These are phyloP conservation scores for Manis pentadactyla DNA, from an alignment of 2,797 vertebrate genomes.

Conservation along the genomic window DNA sequence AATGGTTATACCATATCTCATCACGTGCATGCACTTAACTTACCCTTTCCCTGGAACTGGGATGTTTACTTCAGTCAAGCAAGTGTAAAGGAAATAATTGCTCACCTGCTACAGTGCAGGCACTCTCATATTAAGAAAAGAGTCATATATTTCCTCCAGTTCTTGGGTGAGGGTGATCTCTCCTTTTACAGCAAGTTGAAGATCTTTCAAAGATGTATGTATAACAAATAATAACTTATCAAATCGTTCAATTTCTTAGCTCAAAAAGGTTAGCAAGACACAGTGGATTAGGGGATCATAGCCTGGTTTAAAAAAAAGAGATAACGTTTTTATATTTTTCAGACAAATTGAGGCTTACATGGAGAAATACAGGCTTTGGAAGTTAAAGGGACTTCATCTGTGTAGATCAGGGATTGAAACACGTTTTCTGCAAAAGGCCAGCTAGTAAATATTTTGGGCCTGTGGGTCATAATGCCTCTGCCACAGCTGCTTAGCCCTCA, in stretches of 20 bases:
- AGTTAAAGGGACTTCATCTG: background rate
- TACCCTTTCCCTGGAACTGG: background rate
- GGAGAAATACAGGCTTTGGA: background rate
- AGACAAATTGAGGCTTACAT: background rate
- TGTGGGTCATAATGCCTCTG: too few species aligned
- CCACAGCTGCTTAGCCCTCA: rapidly evolving
- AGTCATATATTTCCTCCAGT: constrained; percentile 80
- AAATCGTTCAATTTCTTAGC: constrained; percentile 83
- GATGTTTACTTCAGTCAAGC: background rate
- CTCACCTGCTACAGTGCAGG: constrained; percentile 84
- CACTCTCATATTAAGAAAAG: constrained; percentile 73
- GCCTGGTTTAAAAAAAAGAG: constrained; percentile 66
- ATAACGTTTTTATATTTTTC: background rate
- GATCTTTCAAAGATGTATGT: constrained; percentile 79
- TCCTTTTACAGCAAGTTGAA: constrained; percentile 82
- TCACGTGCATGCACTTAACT: background rate
- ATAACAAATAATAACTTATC: constrained; percentile 82
- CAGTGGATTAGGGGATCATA: constrained; percentile 77
- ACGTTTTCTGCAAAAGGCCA: background rate
- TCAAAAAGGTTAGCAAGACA: constrained; percentile 80
- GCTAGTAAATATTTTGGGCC: background rate
- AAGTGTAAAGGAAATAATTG: background rate
- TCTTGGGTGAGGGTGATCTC: constrained; percentile 78
- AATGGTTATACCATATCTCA: background rate
- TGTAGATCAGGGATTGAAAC: background rate